Evolutionary conservation across 2,888 invertebrate genomes (phyloP), one percentile per base, ranked within the genome.

Genomic region (Physocephala rufipes): DNA sequence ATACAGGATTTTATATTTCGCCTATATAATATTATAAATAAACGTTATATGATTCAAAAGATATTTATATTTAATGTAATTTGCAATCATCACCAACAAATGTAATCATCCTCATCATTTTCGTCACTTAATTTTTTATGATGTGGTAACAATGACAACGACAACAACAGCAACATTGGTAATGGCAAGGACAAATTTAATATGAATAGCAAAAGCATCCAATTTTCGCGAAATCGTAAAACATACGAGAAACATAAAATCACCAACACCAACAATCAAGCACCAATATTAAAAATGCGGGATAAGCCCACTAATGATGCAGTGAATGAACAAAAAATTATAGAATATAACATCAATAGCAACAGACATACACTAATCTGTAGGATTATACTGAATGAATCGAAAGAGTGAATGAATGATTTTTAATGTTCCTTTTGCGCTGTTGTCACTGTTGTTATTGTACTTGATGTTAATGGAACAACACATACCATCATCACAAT

Each of bases 401-500:
- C n/a, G 28, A 55, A 55, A 21, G 28, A 26, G 15, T 55, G 55
- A 55, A 55, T 26, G 55, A 36, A 36, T 36, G 36, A 36, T 36
- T 36, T 4, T 9, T 36, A 36, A 4, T 9, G 9, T 36, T 9
- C 9, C n/a, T n/a, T n/a, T n/a, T n/a, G n/a, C 16, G 55, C 24
- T 55, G 26, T 19, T 55, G 55, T 45, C 16, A 28, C 63, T 55
- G 65, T 55, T 28, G 53, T 72, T 58, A 65, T 72, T 74, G 67
- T 68, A 71, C 51, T 68, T 71, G 73, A 71, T 73, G 73, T 72
- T 71, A 9, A 4, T 36, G 36, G 9, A 7, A 9, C 36, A 36
- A 36, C 36, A 9, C 76, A 75, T 65, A 66, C 74, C 67, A 74
- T 76, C 76, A 68, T 19, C 21, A 21, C 28, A 5, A 68, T 16